phyloP scores from a whole-genome alignment of 1,140 invertebrate species.

The Trichogramma pretiosum region DNA sequence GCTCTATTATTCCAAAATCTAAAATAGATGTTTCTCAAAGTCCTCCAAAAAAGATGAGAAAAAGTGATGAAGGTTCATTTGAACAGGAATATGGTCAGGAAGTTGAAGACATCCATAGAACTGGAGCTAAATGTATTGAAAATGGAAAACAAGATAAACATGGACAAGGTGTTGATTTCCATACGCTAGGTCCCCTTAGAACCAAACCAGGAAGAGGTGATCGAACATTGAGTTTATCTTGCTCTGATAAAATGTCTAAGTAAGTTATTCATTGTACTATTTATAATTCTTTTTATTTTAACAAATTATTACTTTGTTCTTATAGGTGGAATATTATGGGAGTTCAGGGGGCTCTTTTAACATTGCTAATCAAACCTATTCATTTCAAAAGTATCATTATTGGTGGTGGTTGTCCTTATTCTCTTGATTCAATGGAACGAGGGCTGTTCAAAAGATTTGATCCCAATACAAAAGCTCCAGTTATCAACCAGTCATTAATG shows the following conservation, averaged over 20 bases:
- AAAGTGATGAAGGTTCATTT: conserved; percentile 21
- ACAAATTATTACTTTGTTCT: conserved; percentile 2
- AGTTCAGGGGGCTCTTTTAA: conserved; percentile 70
- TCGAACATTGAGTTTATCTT: conserved; percentile 79
- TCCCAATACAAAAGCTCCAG: conserved; percentile 24
- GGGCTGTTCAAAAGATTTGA: conserved; percentile 51
- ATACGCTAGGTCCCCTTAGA: conserved; percentile 63
- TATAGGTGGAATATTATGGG: conserved; percentile 75
- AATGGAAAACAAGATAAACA: conserved; percentile 47
- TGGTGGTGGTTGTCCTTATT: conserved; percentile 58
- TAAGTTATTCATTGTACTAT: conserved; percentile 19
- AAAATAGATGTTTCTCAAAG: conserved; percentile 13
- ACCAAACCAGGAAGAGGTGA: conserved; percentile 90
- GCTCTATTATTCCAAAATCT: conserved; percentile 69
- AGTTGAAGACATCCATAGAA: conserved; percentile 61
- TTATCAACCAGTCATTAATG: conserved; percentile 32
- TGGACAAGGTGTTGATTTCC: conserved; percentile 54
- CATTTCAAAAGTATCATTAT: conserved; percentile 65
- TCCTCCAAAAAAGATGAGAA: conserved; percentile 25
- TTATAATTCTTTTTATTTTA: conserved; percentile 1
- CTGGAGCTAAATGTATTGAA: conserved; percentile 78
- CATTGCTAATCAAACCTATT: conserved; percentile 61
- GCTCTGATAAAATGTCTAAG: conserved; percentile 83
- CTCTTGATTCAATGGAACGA: conserved; percentile 53
- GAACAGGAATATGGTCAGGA: conserved; percentile 1